Conservation (phyloP, 2,113 vertebrate species). For the Chaenocephalus aceratus region DNA sequence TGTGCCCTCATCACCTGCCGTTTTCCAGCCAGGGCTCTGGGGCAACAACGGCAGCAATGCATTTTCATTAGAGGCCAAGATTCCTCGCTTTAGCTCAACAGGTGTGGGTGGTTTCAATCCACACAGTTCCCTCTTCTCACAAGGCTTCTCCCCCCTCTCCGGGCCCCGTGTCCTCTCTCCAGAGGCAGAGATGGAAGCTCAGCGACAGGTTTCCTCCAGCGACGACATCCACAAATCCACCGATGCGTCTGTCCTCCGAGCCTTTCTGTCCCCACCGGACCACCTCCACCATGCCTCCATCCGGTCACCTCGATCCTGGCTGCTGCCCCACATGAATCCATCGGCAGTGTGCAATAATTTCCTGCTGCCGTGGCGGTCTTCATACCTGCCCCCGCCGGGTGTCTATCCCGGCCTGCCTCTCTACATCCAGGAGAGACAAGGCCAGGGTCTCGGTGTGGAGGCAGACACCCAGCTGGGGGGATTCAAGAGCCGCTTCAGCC, state of each 20-base stretch:
- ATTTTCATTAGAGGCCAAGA: not conserved
- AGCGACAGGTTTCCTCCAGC: conserved; percentile 59
- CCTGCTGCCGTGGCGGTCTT: conserved; percentile 68
- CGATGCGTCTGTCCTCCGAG: not conserved
- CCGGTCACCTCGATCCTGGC: conserved; percentile 46
- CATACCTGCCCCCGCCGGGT: conserved; percentile 32
- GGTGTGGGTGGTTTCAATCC: conserved; percentile 1
- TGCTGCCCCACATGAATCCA: conserved; percentile 49
- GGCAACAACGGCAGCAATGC: not conserved
- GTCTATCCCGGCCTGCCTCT: conserved; percentile 59
- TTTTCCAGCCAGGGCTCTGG: conserved; percentile 37
- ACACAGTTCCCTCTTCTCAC: not conserved
- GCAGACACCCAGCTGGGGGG: conserved; percentile 22
- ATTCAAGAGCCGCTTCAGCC: conserved; percentile 39
- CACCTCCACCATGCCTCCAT: not conserved
- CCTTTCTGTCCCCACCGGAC: conserved; percentile 9
- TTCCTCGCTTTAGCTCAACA: conserved; percentile 16
- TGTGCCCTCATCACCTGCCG: not conserved
- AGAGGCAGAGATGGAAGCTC: conserved; percentile 35
- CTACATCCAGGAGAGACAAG: conserved; percentile 38
- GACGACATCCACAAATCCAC: conserved; percentile 30
- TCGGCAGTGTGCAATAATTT: conserved; percentile 31
- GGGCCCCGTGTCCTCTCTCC: conserved; percentile 7
- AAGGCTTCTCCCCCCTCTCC: not conserved
- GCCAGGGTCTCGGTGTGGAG: conserved; percentile 20